Evolutionary conservation across 2,888 invertebrate species (phyloP).

Genomic region (Anticlea derivata): DNA sequence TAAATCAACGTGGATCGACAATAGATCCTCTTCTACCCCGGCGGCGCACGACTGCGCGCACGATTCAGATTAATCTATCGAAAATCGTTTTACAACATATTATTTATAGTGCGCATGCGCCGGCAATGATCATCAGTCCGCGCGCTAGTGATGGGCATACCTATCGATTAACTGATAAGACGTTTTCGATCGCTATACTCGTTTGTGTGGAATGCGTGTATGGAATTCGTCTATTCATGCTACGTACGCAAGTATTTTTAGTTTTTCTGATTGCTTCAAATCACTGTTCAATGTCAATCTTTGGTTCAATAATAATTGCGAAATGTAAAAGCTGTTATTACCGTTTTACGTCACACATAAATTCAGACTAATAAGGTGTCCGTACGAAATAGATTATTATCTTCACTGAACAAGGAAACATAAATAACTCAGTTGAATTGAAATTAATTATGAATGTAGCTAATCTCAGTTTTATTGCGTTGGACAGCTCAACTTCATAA

Average conservation of each 20-base stretch:
- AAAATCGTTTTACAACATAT: constrained; percentile 85
- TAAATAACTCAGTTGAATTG: constrained; percentile 22
- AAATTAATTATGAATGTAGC: constrained; percentile 27
- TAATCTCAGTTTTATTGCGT: constrained; percentile 48
- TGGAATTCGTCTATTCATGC: constrained; percentile 44
- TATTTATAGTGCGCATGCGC: constrained; percentile 82
- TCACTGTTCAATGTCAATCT: constrained; percentile 7
- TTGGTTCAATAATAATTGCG: constrained; percentile 9
- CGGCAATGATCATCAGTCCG: constrained; percentile 82
- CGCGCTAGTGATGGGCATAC: constrained; percentile 70
- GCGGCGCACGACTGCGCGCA: constrained; percentile 80
- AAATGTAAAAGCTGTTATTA: constrained; percentile 13
- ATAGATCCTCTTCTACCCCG: constrained; percentile 73
- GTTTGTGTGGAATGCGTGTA: constrained; percentile 38
- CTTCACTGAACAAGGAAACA: constrained; percentile 21
- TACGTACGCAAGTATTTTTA: constrained; percentile 22
- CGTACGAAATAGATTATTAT: constrained; percentile 13
- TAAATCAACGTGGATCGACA: constrained; percentile 72
- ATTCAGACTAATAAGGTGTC: constrained; percentile 16
- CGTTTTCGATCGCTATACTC: constrained; percentile 42
- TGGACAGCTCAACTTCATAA: constrained; percentile 57
- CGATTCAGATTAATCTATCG: constrained; percentile 85
- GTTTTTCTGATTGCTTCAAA: background rate
- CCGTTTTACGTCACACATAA: constrained; percentile 4
- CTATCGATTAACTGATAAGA: constrained; percentile 36